phyloP scores from a whole-genome alignment of 2,113 vertebrate genomes.

The Pterocles gutturalis region DNA sequence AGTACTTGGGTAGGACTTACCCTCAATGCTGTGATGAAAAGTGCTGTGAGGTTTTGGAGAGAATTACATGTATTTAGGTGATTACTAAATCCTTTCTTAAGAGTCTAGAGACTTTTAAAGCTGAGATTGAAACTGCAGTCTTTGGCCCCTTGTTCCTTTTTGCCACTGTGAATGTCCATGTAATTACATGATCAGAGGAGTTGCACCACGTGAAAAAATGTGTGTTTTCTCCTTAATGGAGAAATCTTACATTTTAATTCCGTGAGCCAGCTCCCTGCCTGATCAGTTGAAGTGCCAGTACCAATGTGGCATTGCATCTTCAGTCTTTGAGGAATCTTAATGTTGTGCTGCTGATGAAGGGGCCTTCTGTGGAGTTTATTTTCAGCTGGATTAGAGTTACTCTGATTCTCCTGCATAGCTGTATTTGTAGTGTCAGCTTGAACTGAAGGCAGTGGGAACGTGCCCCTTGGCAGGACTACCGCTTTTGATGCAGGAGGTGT shows the following conservation, averaged over 20 bases:
- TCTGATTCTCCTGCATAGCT: not conserved
- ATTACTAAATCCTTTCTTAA: not conserved
- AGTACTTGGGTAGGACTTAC: not conserved
- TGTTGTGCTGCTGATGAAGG: not conserved
- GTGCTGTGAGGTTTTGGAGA: not conserved
- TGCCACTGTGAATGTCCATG: not conserved
- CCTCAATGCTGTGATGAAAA: not conserved
- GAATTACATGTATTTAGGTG: not conserved
- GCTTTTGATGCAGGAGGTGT: not conserved
- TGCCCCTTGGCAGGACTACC: not conserved
- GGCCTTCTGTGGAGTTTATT: not conserved
- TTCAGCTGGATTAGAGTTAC: not conserved
- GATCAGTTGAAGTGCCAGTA: too few relatives aligned
- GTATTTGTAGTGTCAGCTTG: not conserved
- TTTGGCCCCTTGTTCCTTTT: not conserved
- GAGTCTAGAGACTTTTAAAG: not conserved
- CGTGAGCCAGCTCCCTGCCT: not conserved
- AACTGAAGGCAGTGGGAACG: not conserved
- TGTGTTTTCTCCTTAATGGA: not conserved
- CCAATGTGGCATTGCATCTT: not conserved
- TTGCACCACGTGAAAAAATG: not conserved
- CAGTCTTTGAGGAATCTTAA: not conserved
- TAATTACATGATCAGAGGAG: accelerated
- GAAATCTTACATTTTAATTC: not conserved
- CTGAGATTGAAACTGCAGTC: not conserved